Conservation (phyloP, 2,797 vertebrate species). For the Tragelaphus oryx region DNA sequence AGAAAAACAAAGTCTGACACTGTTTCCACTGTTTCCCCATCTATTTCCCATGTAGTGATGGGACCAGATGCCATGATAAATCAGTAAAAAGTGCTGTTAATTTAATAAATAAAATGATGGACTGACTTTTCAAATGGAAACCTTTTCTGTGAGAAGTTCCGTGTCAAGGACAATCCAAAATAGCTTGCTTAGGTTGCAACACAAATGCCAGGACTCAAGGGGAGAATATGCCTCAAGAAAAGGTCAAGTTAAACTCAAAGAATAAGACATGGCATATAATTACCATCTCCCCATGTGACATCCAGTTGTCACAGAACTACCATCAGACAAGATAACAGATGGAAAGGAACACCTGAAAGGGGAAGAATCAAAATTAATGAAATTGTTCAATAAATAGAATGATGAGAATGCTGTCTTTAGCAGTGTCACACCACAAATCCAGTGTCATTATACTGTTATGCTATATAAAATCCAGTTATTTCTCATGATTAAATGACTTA, state of each 20-base stretch:
- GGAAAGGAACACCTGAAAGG: not conserved
- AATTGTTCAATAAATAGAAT: not conserved
- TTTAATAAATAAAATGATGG: slow-evolving; percentile 20
- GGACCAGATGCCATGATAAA: not conserved
- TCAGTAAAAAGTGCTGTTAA: not conserved
- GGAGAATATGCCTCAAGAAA: not conserved
- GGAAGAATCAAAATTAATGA: not conserved
- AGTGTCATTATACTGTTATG: not conserved
- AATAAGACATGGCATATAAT: not conserved
- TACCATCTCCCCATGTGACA: not conserved
- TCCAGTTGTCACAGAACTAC: not conserved
- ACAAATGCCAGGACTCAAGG: not conserved
- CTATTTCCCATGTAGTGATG: too few relatives aligned
- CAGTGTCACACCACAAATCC: not conserved
- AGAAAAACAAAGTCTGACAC: too few relatives aligned
- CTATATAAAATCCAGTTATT: not conserved
- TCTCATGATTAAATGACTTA: not conserved
- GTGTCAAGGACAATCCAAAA: slow-evolving; percentile 7
- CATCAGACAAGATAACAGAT: not conserved
- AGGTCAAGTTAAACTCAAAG: not conserved
- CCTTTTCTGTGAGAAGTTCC: not conserved
- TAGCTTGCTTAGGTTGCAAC: not conserved
- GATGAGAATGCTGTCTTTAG: not conserved
- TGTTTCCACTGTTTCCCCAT: too few relatives aligned
- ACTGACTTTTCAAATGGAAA: not conserved